Evolutionary conservation across 2,113 vertebrate species (phyloP).

Genomic region (Nothocercus julius): DNA sequence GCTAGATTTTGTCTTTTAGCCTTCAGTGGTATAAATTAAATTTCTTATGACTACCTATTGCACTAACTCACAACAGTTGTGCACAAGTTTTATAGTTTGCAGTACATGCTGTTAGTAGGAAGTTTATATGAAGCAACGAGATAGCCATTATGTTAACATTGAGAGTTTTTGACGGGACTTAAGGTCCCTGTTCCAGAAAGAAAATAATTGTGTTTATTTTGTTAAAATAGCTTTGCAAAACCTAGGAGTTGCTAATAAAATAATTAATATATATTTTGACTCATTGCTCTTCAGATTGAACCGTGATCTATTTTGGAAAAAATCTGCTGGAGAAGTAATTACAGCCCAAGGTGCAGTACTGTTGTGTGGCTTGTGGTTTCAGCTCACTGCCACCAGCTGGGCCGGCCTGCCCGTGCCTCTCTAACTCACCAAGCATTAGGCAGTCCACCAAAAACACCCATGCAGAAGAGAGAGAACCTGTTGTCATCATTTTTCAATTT

Average conservation of each 20-base stretch:
- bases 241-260: not conserved
- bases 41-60: not conserved
- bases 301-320: not conserved
- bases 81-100: not conserved
- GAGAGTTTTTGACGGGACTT: not conserved
- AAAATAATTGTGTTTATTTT: not conserved
- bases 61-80: not conserved
- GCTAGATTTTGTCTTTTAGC: not conserved
- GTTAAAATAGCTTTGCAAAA: not conserved
- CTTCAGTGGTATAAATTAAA: not conserved
- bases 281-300: not conserved
- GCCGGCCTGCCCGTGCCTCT: not conserved
- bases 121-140: not conserved
- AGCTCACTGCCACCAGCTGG: not conserved
- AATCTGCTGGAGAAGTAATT: not conserved
- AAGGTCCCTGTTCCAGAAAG: not conserved
- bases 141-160: not conserved
- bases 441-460: not conserved
- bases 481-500: not conserved
- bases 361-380: not conserved
- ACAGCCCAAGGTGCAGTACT: not conserved
- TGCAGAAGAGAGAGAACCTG: not conserved
- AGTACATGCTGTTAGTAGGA: not conserved
- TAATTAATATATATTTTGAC: not conserved
- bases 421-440: not conserved